phyloP scores from a whole-genome alignment of 2,888 invertebrate genomes.

The Synergus laeviventris region DNA sequence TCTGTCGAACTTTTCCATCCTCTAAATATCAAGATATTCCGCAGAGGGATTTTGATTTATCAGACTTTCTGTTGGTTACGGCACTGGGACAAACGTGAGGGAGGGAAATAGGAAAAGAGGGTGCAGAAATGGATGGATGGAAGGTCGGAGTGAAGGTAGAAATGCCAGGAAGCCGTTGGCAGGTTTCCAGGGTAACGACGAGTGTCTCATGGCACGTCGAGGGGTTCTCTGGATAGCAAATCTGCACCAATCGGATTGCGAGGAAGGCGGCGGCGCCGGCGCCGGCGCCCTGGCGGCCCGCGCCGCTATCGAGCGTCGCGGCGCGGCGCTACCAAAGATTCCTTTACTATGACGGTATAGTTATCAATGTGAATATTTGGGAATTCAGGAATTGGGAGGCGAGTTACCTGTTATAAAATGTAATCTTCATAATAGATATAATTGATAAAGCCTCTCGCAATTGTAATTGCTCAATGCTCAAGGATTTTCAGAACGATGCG shows the following conservation, averaged over 20 bases:
- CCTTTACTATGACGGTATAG: conserved; percentile 51
- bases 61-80: conserved; percentile 1
- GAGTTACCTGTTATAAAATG: conserved; percentile 52
- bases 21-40: not conserved
- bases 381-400: conserved; percentile 41
- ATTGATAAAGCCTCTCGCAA: not conserved
- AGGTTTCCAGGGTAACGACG: conserved; percentile 73
- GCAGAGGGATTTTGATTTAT: not conserved
- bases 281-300: conserved; percentile 49
- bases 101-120: conserved; percentile 42
- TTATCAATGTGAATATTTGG: conserved; percentile 37
- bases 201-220: conserved; percentile 61
- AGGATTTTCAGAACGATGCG: no score
- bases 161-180: conserved; percentile 53
- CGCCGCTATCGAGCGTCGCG: conserved; percentile 53
- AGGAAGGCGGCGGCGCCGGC: conserved; percentile 51
- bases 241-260: conserved; percentile 52
- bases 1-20: no score
- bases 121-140: conserved; percentile 51
- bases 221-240: conserved; percentile 53
- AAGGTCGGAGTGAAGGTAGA: conserved; percentile 48
- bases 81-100: not conserved
- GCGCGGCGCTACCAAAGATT: conserved; percentile 50
- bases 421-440: conserved; percentile 28
- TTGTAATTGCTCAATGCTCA: no score